These are phyloP conservation scores for Limenitis camilla DNA, from an alignment of 2,888 invertebrate genomes.

Conservation along the genomic window DNA sequence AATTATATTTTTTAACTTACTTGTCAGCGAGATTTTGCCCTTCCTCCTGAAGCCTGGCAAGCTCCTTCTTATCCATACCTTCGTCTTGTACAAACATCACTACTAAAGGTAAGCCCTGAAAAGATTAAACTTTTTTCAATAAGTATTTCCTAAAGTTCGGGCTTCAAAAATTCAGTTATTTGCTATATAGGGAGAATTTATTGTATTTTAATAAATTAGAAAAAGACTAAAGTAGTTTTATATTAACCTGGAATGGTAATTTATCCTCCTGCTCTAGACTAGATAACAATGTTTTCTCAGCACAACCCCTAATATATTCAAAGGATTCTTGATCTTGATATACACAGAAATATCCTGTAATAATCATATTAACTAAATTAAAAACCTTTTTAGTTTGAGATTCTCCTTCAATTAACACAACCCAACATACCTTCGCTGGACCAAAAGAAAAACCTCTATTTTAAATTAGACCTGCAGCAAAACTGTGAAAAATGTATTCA, in stretches of 20 bases:
- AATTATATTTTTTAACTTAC: no score
- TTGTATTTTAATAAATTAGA: no score
- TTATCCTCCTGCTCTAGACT: constrained; percentile 94
- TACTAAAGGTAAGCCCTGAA: constrained; percentile 83
- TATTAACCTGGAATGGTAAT: constrained; percentile 81
- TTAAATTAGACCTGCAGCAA: no score
- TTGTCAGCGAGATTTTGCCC: constrained; percentile 92
- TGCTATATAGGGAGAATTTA: no score
- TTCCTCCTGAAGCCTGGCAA: constrained; percentile 88
- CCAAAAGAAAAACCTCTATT: no score
- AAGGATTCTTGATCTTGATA: constrained; percentile 94
- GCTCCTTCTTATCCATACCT: constrained; percentile 86
- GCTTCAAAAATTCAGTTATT: no score
- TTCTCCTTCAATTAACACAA: no score
- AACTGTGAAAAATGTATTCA: no score
- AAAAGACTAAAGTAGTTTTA: no score
- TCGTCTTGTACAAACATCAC: constrained; percentile 92
- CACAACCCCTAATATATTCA: constrained; percentile 91
- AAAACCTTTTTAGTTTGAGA: neutral
- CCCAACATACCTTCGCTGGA: no score
- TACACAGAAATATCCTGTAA: constrained; percentile 86
- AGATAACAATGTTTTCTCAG: constrained; percentile 91
- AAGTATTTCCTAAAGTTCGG: neutral
- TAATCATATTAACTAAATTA: constrained; percentile 8
- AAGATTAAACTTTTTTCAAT: constrained; percentile 7